Evolutionary conservation across 1,140 invertebrate genomes (phyloP).

Genomic region (Maniola jurtina): DNA sequence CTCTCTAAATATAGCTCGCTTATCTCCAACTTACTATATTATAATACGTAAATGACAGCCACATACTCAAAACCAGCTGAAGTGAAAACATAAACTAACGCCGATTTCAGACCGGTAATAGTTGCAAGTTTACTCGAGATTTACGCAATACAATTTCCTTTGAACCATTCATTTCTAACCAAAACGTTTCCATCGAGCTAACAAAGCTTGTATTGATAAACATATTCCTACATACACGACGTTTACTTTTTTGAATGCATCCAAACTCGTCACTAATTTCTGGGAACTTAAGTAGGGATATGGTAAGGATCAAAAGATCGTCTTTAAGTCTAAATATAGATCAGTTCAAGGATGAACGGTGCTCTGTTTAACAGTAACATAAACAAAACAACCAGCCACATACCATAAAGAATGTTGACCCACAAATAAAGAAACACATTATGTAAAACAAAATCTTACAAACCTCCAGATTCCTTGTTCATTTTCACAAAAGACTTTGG

Average conservation of each 20-base stretch:
- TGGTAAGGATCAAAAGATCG: constrained; percentile 34
- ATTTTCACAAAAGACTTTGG: neutral
- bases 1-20: constrained; percentile 74
- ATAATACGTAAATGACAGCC: constrained; percentile 74
- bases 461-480: neutral
- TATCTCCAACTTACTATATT: constrained; percentile 57
- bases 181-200: constrained; percentile 2
- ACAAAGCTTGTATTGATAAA: constrained; percentile 1
- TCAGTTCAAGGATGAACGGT: constrained; percentile 43
- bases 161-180: neutral
- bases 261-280: constrained; percentile 24
- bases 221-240: neutral
- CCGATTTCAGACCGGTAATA: constrained; percentile 42
- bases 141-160: constrained; percentile 7
- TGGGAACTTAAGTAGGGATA: constrained; percentile 28
- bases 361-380: constrained; percentile 40
- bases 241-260: constrained; percentile 4
- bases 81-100: constrained; percentile 53
- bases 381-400: constrained; percentile 39
- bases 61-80: constrained; percentile 62
- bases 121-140: constrained; percentile 37
- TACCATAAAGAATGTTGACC: constrained; percentile 50
- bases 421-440: constrained; percentile 40
- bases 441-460: neutral
- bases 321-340: constrained; percentile 41